phyloP scores from a whole-genome alignment of 1,140 invertebrate genomes.

The Magallana angulata region DNA sequence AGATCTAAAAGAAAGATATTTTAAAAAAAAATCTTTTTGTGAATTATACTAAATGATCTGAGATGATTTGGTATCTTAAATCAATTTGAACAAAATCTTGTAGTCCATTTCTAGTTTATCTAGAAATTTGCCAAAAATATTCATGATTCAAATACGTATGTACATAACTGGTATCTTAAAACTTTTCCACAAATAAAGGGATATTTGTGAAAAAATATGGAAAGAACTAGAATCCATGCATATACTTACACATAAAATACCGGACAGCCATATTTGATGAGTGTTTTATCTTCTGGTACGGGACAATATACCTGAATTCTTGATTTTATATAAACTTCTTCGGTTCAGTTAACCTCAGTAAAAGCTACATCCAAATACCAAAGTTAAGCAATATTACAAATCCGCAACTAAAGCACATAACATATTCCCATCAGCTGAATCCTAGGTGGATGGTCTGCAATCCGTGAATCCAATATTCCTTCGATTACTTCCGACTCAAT shows the following conservation, averaged over 20 bases:
- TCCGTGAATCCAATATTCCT: constrained; percentile 21
- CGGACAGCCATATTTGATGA: constrained; percentile 24
- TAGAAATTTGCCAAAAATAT: too few relatives aligned
- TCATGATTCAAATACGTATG: too few relatives aligned
- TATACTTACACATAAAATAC: constrained; percentile 13
- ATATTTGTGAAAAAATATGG: too few relatives aligned
- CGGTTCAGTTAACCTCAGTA: background rate
- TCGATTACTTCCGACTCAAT: background rate
- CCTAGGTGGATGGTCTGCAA: background rate
- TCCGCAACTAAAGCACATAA: background rate
- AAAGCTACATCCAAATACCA: constrained; percentile 10
- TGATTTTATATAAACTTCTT: background rate
- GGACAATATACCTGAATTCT: background rate
- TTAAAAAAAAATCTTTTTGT: too few relatives aligned
- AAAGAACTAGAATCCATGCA: too few relatives aligned
- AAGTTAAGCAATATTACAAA: background rate
- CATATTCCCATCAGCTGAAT: background rate
- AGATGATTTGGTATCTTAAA: too few relatives aligned
- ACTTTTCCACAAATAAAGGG: too few relatives aligned
- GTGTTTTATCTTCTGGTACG: background rate
- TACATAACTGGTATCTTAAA: too few relatives aligned
- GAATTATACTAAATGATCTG: too few relatives aligned
- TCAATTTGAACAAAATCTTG: too few relatives aligned
- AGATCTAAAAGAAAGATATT: too few relatives aligned
- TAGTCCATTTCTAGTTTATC: too few relatives aligned